Conservation (phyloP, 30 jellyfish, hydroid and myxozoan species). For the Nemopilema nomurai region DNA sequence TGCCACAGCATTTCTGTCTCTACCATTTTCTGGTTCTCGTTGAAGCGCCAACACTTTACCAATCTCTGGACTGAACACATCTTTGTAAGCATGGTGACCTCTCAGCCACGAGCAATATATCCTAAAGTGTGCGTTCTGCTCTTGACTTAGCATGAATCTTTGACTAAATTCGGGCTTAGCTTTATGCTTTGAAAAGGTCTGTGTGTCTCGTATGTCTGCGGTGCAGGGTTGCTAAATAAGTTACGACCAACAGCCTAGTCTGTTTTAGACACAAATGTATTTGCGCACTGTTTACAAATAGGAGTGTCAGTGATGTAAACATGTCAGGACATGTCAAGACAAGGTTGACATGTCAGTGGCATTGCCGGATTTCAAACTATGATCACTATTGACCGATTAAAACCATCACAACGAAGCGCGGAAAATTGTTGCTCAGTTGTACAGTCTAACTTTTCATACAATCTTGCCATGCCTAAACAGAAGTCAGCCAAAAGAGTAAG, state of each 20-base stretch:
- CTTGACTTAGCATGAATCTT: not conserved
- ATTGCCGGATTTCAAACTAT: not conserved
- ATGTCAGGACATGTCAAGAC: not conserved
- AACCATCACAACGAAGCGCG: not conserved
- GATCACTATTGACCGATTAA: not conserved
- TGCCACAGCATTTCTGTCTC: slow-evolving; percentile 24
- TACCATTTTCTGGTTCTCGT: slow-evolving; percentile 26
- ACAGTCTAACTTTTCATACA: not conserved
- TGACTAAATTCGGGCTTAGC: not conserved
- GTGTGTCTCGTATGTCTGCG: not conserved
- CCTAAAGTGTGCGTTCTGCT: not conserved
- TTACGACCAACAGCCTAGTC: not conserved
- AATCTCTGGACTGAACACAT: slow-evolving; percentile 18
- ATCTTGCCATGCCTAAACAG: not conserved
- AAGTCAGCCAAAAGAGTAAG: not conserved
- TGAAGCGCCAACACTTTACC: slow-evolving; percentile 16
- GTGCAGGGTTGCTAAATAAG: not conserved
- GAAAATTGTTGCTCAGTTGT: not conserved
- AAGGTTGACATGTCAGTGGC: not conserved
- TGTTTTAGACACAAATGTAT: not conserved
- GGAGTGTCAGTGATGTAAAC: not conserved
- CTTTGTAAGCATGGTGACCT: not conserved
- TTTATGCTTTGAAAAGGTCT: not conserved
- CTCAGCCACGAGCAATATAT: not conserved
- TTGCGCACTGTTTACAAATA: not conserved